A percentile compares a stretch with the other conserved stretches of the same genome.
These are phyloP conservation scores for Tiphia femorata DNA, from an alignment of 2,888 invertebrate species.

Conservation along the genomic window DNA sequence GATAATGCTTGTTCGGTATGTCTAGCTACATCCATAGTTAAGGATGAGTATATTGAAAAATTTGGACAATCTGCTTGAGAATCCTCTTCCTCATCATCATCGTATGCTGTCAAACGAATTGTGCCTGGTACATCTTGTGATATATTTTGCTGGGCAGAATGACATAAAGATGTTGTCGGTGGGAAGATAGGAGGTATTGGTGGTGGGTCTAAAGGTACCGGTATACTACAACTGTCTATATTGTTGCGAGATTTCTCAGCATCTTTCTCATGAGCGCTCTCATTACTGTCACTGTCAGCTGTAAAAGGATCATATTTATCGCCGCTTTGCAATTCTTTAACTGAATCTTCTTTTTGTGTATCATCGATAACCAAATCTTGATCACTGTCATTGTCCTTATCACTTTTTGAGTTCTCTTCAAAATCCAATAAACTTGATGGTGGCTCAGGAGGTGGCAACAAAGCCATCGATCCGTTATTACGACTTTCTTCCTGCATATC, in stretches of 20 bases:
- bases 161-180: conserved; percentile 3
- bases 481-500: conserved; percentile 63
- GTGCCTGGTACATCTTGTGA: conserved; percentile 6
- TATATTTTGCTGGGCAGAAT: background rate
- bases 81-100: conserved; percentile 68
- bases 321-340: conserved; percentile 29
- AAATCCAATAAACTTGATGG: conserved; percentile 66
- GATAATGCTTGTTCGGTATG: conserved; percentile 68
- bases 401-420: conserved; percentile 62
- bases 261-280: conserved; percentile 12
- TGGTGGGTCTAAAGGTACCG: conserved; percentile 27
- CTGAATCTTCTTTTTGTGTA: conserved; percentile 55
- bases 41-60: conserved; percentile 86
- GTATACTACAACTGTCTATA: conserved; percentile 17
- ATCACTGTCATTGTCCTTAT: conserved; percentile 64
- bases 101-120: conserved; percentile 60
- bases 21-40: conserved; percentile 81
- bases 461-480: conserved; percentile 45
- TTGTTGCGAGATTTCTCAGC: conserved; percentile 11
- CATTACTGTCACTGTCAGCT: conserved; percentile 62
- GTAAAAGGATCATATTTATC: conserved; percentile 66
- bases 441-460: conserved; percentile 68
- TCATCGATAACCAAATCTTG: conserved; percentile 65
- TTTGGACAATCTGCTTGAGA: conserved; percentile 84
- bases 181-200: conserved; percentile 16